Percentiles rank a stretch among this genome's conserved stretches.
These are phyloP conservation scores for Sebastes kiyomatsui DNA, from an alignment of 2,797 vertebrate species.

Conservation along the genomic window DNA sequence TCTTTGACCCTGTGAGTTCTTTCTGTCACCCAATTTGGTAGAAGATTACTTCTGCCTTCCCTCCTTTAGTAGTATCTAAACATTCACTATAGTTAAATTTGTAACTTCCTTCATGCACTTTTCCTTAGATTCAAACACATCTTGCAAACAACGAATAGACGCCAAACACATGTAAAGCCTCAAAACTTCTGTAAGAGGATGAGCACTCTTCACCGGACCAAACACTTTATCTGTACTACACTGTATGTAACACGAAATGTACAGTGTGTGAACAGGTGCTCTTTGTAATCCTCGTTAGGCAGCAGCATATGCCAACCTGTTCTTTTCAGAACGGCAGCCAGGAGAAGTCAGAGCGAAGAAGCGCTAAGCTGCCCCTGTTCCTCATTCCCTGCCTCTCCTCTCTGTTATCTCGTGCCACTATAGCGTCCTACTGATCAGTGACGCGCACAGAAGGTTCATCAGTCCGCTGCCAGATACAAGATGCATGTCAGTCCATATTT, in stretches of 20 bases:
- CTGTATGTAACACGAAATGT: slow-evolving; percentile 39
- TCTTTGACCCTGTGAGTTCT: not conserved
- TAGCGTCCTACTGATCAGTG: slow-evolving; percentile 32
- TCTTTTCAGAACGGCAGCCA: slow-evolving; percentile 65
- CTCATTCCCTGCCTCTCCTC: slow-evolving; percentile 25
- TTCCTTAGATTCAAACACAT: not conserved
- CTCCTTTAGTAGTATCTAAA: not conserved
- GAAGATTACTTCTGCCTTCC: not conserved
- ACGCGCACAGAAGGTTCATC: slow-evolving; percentile 60
- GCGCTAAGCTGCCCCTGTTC: slow-evolving; percentile 55
- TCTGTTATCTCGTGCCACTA: slow-evolving; percentile 49
- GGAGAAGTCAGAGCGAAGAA: slow-evolving; percentile 54
- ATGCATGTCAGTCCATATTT: slow-evolving; percentile 4
- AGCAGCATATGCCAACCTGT: slow-evolving; percentile 73
- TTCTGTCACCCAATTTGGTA: not conserved
- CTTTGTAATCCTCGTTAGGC: slow-evolving; percentile 72
- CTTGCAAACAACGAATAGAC: not conserved
- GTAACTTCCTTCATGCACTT: not conserved
- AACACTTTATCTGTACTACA: slow-evolving; percentile 10
- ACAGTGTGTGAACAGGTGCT: slow-evolving; percentile 66
- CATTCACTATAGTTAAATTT: not conserved
- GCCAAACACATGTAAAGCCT: not conserved
- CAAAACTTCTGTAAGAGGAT: not conserved
- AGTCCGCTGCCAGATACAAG: not conserved
- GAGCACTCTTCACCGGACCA: slow-evolving; percentile 12